A percentile compares a stretch with the other conserved stretches of the same genome.
These are phyloP conservation scores for Epinotia demarniana DNA, from an alignment of 2,888 invertebrate species.

Conservation along the genomic window DNA sequence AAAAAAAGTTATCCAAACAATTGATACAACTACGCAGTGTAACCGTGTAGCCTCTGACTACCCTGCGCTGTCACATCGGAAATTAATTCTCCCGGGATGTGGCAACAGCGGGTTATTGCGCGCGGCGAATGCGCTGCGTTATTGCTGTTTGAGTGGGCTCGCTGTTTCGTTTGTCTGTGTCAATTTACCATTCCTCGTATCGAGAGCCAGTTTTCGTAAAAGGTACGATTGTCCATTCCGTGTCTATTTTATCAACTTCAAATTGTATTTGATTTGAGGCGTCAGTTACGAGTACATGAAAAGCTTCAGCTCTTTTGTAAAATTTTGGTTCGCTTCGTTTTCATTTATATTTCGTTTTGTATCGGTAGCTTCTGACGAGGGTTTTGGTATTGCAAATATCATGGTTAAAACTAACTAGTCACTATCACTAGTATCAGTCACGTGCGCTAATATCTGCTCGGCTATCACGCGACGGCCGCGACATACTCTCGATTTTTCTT, in stretches of 20 bases:
- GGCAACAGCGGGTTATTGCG: conserved; percentile 42
- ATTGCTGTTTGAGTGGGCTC: conserved; percentile 39
- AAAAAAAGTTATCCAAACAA: no score
- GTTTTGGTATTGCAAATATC: no score
- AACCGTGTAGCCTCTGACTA: not conserved
- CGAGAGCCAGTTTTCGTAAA: conserved; percentile 11
- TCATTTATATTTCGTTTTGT: no score
- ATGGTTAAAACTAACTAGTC: no score
- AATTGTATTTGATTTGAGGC: not conserved
- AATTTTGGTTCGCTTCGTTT: no score
- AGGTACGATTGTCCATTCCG: not conserved
- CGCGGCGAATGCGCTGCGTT: conserved; percentile 39
- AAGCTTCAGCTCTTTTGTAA: not conserved
- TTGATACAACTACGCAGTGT: not conserved
- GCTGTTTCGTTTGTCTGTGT: conserved; percentile 22
- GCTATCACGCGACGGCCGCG: no score
- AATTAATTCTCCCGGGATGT: conserved; percentile 70
- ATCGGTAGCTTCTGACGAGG: no score
- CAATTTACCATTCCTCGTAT: conserved; percentile 9
- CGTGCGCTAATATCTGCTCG: no score
- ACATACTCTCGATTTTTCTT: no score
- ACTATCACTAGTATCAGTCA: no score
- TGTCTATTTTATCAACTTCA: not conserved
- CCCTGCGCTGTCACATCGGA: conserved; percentile 54
- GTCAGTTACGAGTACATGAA: not conserved